Evolutionary conservation across 2,797 vertebrate species (phyloP), one percentile per base, ranked within the genome.

Genomic region (Bradypus variegatus): DNA sequence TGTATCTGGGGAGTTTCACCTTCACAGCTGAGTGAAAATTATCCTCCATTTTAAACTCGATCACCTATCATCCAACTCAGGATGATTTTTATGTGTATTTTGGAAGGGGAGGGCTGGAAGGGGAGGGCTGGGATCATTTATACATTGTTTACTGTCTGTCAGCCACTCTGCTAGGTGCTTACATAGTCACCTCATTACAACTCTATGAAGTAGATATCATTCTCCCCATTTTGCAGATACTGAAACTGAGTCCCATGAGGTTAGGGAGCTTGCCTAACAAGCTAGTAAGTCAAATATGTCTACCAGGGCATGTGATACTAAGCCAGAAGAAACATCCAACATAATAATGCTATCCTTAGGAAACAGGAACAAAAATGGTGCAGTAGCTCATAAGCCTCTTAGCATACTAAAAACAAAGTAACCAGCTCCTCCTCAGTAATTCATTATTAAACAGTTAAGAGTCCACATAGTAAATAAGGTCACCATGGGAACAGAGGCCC

Each of bases 1-100:
- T 89, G 0, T 65, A 70, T 89, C 77, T 62, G 75, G 64, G 38
- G 62, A 92, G 33, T 69, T 84, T 79, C 14, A 67, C 41, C 50
- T 81, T 84, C 79, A 78, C 0, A 85, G 77, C 0, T 41, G 75
- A 93, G 33, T 84, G 69, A 94, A 94, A 93, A 93, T 21, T 65
- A 75, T 50, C 83, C 62, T 78, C 92, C 27, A 89, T 77, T 92
- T 92, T 58, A 55, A 91, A 95, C 76, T 16, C 58, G 29, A 84
- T 23, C 33, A 81, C 36, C 33, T n/a, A 85, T 41, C 50, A 90
- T 65, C 82, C 58, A 89, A 85, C 67, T 78, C 67, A 89, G 48
- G 62, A 91, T 70, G 75, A 64, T 38, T 23, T 48, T 12, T 82
- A 65, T 3, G 9, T 29, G 25, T 65, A 23, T 48, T 84, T 84